Percentiles rank a stretch among this genome's conserved stretches.
Evolutionary conservation across 2,797 vertebrate genomes (phyloP).

Genomic region (Chelmon rostratus): DNA sequence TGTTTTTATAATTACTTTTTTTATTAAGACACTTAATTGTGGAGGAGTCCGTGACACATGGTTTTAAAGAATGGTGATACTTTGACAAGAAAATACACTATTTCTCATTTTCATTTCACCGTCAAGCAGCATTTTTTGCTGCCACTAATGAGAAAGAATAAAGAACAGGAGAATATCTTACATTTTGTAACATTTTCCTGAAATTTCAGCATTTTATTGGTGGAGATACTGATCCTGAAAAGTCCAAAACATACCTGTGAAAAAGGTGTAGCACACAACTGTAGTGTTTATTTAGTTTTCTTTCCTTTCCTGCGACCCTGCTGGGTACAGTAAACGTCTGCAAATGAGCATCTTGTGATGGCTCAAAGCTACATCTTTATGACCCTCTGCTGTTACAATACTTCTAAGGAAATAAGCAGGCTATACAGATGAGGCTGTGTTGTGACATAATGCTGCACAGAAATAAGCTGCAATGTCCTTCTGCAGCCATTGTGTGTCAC

Average conservation of each 20-base stretch:
- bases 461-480: slow-evolving; percentile 69
- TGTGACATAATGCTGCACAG: slow-evolving; percentile 48
- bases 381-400: slow-evolving; percentile 54
- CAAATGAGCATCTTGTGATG: slow-evolving; percentile 42
- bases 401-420: slow-evolving; percentile 62
- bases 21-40: background rate
- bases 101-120: background rate
- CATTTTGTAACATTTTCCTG: background rate
- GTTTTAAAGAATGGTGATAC: background rate
- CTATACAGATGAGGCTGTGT: slow-evolving; percentile 51
- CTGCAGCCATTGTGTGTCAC: slow-evolving; percentile 68
- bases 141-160: too few relatives aligned
- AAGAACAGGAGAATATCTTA: background rate
- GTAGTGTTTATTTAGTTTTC: slow-evolving; percentile 24
- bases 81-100: background rate
- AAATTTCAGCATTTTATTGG: background rate
- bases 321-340: slow-evolving; percentile 33
- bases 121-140: background rate
- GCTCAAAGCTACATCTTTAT: slow-evolving; percentile 48
- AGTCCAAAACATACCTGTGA: background rate
- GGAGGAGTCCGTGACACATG: background rate
- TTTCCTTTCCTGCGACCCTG: slow-evolving; percentile 30
- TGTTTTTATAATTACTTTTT: background rate
- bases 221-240: background rate
- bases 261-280: slow-evolving; percentile 17